Base-by-base conservation (phyloP, 2,888 invertebrate genomes). In the Seira sanloemensis region DNA sequence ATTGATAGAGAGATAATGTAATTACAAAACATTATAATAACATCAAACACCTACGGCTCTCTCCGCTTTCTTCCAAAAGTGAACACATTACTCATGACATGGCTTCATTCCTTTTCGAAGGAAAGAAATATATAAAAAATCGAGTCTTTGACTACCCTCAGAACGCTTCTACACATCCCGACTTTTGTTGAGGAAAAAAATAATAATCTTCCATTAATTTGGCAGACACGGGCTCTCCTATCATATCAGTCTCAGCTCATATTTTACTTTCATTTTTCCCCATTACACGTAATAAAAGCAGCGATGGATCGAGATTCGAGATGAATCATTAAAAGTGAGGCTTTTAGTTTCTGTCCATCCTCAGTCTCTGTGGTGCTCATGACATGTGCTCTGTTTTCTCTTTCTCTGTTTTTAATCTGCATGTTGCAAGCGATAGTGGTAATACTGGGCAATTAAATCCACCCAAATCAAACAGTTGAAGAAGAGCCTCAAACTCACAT, bases 1-100 rank as follows among this genome's bases (percentile, higher is more conserved):
- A 78, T 18, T 78, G 78, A 78, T 78, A 71, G 78, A 78, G 78
- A 27, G 78, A 78, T 78, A 78, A 69, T 26, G 50, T 69, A 77
- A 67, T 77, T 69, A 58, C 69, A 69, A 27, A 78, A 62, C 78
- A 62, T 78, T 18, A n/a, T 62, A 62, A 21, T 62, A 62, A 62
- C 62, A 71, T 37, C 78, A 24, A 78, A 69, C 71, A 69, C 78
- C 69, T 69, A 58, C 58, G 54, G 54, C 69, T 78, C 69, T 66
- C 76, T 68, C 19, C 50, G 16, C 16, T 50, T 50, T 16, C n/a
- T 50, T 16, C 16, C 50, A n/a, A n/a, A n/a, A n/a, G n/a, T n/a
- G n/a, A n/a, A n/a, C n/a, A n/a, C n/a, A n/a, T n/a, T n/a, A 50
- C 50, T 50, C 50, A 37, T 37, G 5, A 50, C n/a, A 18, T 50